Evolutionary conservation across 2,113 vertebrate species (phyloP).

Genomic region (Ophthalmolycus amberensis): DNA sequence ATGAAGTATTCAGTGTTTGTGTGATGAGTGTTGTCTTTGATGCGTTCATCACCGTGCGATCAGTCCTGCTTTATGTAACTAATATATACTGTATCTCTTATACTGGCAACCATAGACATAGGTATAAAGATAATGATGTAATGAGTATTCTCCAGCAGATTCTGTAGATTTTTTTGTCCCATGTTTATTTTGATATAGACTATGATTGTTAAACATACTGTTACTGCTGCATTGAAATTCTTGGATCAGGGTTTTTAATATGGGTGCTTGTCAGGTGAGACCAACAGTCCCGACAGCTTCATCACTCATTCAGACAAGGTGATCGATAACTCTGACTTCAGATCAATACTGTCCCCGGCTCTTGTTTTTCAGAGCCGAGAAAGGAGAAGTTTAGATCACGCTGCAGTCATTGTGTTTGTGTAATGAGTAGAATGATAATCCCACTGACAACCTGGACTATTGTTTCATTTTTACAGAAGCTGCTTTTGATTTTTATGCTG

Average conservation of each 20-base stretch:
- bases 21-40: not conserved
- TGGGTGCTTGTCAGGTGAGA: conserved; percentile 65
- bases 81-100: not conserved
- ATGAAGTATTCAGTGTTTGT: not conserved
- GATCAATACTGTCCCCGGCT: conserved; percentile 71
- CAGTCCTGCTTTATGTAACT: conserved; percentile 34
- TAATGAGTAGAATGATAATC: conserved; percentile 30
- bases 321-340: conserved; percentile 73
- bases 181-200: conserved; percentile 6
- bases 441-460: conserved; percentile 7
- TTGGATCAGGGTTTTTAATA: conserved; percentile 53
- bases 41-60: conserved; percentile 54
- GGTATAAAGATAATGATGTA: not conserved
- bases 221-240: conserved; percentile 36
- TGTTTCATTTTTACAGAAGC: conserved; percentile 23
- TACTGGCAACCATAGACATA: not conserved
- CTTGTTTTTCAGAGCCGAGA: conserved; percentile 58
- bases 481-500: conserved; percentile 17
- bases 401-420: conserved; percentile 30
- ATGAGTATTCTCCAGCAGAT: not conserved
- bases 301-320: conserved; percentile 75
- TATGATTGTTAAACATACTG: conserved; percentile 23
- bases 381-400: conserved; percentile 35
- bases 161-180: not conserved
- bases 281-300: conserved; percentile 63